phyloP scores from a whole-genome alignment of 2,888 invertebrate species.

The Pantelozetes paolii region DNA sequence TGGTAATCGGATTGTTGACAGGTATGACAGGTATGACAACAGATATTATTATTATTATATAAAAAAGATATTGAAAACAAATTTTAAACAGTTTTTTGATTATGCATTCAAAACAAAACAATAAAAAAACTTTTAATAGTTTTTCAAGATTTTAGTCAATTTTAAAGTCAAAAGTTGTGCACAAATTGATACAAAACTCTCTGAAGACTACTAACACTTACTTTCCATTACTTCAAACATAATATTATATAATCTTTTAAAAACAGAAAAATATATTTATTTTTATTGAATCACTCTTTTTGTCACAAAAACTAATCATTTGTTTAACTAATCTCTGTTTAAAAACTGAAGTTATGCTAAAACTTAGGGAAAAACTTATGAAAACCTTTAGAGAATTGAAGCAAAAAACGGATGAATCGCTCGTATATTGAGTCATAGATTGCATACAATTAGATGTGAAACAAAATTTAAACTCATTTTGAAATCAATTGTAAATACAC shows the following conservation, averaged over 20 bases:
- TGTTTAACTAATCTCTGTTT: constrained; percentile 7
- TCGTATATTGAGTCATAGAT: not conserved
- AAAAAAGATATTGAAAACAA: not conserved
- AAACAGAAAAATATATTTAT: not conserved
- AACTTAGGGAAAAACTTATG: not conserved
- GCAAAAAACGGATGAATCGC: not conserved
- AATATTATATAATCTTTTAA: not conserved
- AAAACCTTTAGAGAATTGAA: not conserved
- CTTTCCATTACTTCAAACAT: not conserved
- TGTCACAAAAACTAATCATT: not conserved
- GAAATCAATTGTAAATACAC: constrained; percentile 10
- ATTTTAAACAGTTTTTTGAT: not conserved
- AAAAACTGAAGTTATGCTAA: not conserved
- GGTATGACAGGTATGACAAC: not conserved
- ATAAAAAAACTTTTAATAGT: not conserved
- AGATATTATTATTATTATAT: not conserved
- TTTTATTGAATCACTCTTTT: not conserved
- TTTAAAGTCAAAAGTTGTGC: constrained; percentile 1
- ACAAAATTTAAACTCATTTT: not conserved
- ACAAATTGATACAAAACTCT: not conserved
- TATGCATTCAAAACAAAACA: not conserved
- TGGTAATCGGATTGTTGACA: constrained; percentile 36
- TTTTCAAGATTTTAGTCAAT: not conserved
- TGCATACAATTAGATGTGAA: not conserved
- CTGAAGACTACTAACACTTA: too few relatives aligned